A percentile compares a stretch with the other conserved stretches of the same genome.
phyloP scores from a whole-genome alignment of 2,113 vertebrate genomes.

The Pardalotus punctatus region DNA sequence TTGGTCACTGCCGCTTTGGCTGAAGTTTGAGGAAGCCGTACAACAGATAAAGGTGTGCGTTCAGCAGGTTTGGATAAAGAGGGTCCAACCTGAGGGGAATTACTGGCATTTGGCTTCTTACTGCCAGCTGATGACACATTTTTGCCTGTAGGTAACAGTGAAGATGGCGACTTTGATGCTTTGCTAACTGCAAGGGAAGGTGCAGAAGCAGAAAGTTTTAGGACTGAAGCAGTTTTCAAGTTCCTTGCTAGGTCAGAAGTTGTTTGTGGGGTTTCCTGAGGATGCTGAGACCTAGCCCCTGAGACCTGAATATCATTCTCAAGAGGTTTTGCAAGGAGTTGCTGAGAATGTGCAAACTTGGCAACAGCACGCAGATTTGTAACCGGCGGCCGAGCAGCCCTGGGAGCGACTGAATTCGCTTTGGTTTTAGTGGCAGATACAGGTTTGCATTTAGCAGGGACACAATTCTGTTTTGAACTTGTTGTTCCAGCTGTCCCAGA shows the following conservation, averaged over 20 bases:
- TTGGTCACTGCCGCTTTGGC: neutral
- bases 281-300: neutral
- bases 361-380: neutral
- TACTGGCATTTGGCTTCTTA: neutral
- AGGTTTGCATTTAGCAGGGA: neutral
- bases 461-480: constrained; percentile 13
- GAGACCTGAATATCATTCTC: neutral
- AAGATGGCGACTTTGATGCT: neutral
- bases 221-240: neutral
- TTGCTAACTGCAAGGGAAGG: constrained; percentile 43
- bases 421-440: neutral
- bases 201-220: constrained; percentile 38
- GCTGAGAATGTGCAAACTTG: constrained; percentile 39
- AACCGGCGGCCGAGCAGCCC: neutral
- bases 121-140: neutral
- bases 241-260: neutral
- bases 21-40: constrained; percentile 76
- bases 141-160: constrained; percentile 4
- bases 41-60: constrained; percentile 63
- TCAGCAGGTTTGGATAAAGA: constrained; percentile 51
- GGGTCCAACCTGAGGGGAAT: neutral
- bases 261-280: neutral
- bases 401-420: neutral
- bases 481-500: neutral
- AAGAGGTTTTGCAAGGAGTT: constrained; percentile 36